Evolutionary conservation across 2,888 invertebrate genomes (phyloP).

Genomic region (Sabellastarte sp.): DNA sequence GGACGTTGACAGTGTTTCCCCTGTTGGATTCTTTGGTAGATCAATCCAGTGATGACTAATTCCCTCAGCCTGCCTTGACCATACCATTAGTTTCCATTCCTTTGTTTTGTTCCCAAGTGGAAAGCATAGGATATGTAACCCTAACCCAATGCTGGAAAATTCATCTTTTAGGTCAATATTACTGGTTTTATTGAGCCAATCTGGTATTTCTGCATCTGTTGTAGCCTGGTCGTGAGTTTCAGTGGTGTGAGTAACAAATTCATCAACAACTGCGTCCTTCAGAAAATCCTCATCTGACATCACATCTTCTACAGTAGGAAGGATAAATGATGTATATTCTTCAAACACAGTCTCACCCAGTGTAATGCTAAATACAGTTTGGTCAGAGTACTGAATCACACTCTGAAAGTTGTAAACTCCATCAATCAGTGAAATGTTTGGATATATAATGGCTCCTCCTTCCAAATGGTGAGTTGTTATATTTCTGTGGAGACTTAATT

Average conservation of each 20-base stretch:
- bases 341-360: background rate
- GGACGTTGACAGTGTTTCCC: background rate
- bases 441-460: background rate
- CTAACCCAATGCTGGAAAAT: background rate
- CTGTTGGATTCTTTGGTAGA: background rate
- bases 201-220: too few species aligned
- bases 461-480: background rate
- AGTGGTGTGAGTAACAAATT: too few species aligned
- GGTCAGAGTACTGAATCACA: background rate
- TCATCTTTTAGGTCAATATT: too few species aligned
- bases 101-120: background rate
- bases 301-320: background rate
- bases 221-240: too few species aligned
- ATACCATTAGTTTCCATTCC: background rate
- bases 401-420: background rate
- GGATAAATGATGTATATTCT: background rate
- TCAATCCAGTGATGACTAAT: background rate
- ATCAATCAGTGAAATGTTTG: background rate
- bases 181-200: too few species aligned
- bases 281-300: background rate
- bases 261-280: too few species aligned
- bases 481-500: background rate
- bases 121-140: background rate
- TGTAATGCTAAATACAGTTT: background rate
- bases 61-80: background rate